phyloP scores from a whole-genome alignment of 2,113 vertebrate genomes.

The Eudyptes chrysolophus region DNA sequence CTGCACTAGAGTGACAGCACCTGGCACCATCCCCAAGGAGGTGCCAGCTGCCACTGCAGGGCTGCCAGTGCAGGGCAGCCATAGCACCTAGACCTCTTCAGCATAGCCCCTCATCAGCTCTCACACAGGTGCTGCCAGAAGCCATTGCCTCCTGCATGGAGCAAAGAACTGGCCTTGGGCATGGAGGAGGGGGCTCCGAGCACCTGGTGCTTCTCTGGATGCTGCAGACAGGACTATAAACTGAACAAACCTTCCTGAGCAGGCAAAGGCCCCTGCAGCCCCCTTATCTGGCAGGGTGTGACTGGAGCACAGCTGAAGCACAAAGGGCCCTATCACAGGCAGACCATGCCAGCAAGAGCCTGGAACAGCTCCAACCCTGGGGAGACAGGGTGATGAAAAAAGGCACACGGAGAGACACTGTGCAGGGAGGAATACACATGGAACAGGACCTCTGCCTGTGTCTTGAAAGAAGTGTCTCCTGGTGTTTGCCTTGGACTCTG shows the following conservation, averaged over 20 bases:
- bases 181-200: neutral
- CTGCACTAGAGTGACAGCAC: neutral
- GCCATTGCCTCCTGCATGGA: neutral
- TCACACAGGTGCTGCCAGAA: neutral
- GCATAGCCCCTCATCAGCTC: neutral
- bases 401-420: neutral
- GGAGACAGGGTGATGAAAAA: neutral
- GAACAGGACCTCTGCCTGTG: neutral
- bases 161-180: neutral
- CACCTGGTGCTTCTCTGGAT: neutral
- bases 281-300: neutral
- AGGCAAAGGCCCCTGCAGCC: neutral
- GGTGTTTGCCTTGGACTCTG: neutral
- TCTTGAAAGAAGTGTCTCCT: neutral
- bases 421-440: rapidly evolving
- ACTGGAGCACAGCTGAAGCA: neutral
- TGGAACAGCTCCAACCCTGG: neutral
- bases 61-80: neutral
- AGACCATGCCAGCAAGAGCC: neutral
- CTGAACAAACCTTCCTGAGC: neutral
- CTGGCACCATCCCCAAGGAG: neutral
- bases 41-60: neutral
- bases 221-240: neutral
- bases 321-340: neutral
- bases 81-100: neutral